Conservation (phyloP, 2,113 vertebrate species). For the Peromyscus maniculatus region DNA sequence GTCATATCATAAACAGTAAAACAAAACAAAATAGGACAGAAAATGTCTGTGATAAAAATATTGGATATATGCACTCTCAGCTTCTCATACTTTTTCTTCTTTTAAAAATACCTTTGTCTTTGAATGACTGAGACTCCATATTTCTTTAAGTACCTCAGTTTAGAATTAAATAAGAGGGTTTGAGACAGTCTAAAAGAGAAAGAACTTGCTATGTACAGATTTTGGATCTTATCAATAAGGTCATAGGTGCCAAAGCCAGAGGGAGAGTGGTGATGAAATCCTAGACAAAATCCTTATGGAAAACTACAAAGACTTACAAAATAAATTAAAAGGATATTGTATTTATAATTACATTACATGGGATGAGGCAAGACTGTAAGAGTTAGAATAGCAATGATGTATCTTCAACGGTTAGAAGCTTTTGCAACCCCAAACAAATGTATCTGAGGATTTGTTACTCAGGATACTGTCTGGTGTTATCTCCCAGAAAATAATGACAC, state of each 20-base stretch:
- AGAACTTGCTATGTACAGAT: background rate
- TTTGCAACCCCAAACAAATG: background rate
- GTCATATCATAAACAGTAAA: background rate
- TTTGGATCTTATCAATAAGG: background rate
- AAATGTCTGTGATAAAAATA: background rate
- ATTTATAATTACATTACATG: background rate
- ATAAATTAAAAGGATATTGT: background rate
- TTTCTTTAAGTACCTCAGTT: background rate
- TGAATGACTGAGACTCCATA: background rate
- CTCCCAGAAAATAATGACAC: background rate
- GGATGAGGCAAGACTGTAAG: rapidly evolving
- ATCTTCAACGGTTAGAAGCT: background rate
- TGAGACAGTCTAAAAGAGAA: background rate
- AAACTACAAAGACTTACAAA: background rate
- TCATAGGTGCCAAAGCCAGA: background rate
- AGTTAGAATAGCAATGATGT: background rate
- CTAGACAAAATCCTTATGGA: background rate
- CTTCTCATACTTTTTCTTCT: background rate
- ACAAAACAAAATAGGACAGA: background rate
- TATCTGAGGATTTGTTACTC: background rate
- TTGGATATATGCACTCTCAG: background rate
- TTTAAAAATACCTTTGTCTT: background rate
- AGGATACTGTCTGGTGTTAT: background rate
- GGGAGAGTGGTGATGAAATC: background rate
- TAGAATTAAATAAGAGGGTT: background rate